A percentile compares a stretch with the other conserved stretches of the same genome.
phyloP scores from a whole-genome alignment of 2,113 vertebrate genomes.

The Rostratula benghalensis region DNA sequence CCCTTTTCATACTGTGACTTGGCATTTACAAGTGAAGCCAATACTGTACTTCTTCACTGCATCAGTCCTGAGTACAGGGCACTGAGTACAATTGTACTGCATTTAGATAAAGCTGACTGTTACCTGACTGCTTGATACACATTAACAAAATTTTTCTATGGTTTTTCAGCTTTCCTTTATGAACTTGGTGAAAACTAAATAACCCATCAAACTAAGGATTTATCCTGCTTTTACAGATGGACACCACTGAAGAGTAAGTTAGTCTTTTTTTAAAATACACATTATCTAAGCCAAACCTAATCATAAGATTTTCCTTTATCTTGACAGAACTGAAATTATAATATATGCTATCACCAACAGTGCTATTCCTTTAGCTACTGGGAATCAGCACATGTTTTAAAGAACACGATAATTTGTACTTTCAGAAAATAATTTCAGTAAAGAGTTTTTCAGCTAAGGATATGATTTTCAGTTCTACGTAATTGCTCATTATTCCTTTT shows the following conservation, averaged over 20 bases:
- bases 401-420: background rate
- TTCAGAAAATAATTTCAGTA: background rate
- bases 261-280: background rate
- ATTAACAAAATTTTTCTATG: background rate
- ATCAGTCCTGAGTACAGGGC: too few relatives aligned
- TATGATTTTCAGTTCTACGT: background rate
- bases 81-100: rapidly evolving
- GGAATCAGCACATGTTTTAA: background rate
- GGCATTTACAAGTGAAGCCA: background rate
- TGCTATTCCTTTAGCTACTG: background rate
- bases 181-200: background rate
- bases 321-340: background rate
- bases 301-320: background rate
- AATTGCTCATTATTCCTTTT: background rate
- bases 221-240: background rate
- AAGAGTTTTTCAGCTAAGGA: background rate
- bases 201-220: background rate
- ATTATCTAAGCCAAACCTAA: background rate
- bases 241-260: background rate
- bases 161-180: background rate
- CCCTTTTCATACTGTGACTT: background rate
- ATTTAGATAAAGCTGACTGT: background rate
- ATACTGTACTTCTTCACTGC: too few relatives aligned
- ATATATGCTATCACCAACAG: background rate
- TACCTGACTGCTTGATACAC: background rate